Base-by-base conservation (phyloP, 1,140 invertebrate genomes). In the Bombus waltoni region DNA sequence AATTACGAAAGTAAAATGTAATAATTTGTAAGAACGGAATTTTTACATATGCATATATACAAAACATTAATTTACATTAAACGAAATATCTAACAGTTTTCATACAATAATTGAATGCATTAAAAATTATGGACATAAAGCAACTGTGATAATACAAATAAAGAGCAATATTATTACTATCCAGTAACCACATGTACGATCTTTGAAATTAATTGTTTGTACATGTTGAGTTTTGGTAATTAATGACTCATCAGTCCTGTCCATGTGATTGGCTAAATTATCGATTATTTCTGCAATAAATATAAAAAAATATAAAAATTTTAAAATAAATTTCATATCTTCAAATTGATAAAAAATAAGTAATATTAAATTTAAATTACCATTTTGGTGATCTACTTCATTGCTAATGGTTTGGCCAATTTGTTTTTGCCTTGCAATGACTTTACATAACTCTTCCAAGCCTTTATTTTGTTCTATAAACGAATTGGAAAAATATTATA, bases 351-450 rank as follows among this genome's bases (percentile, higher is more conserved):
- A 66, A 40, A 44, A 40, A 70, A 53, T 65, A 15, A 42, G 42
- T 40, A 8, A 70, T 80, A 57, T 74, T 57, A 78, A 88, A 71
- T 75, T 75, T 82, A 83, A 85, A 81, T 93, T 93, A 98, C 97
- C 97, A 96, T 98, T 98, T 90, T 98, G 98, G 88, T 96, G 93
- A 92, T 97, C 97, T 2, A 98, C 97, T 96, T 98, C 98, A 92
- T 96, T 96, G 42, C 97, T 96, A 89, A 98, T 97, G 72, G 96
- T 97, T 70, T 97, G 94, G 40, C 97, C 97, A 91, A 98, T 96
- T 90, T 97, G 94, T 89, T 98, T 98, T 92, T 98, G 98, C 42
- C 97, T 94, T 2, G 96, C 96, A 76, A 98, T 97, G 8, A 98
- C 97, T 92, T 97, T 96, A 25, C 97, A 97, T 71, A 98, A 94